Base-by-base conservation (phyloP, 2,888 invertebrate genomes). In the Chorisops tibialis region DNA sequence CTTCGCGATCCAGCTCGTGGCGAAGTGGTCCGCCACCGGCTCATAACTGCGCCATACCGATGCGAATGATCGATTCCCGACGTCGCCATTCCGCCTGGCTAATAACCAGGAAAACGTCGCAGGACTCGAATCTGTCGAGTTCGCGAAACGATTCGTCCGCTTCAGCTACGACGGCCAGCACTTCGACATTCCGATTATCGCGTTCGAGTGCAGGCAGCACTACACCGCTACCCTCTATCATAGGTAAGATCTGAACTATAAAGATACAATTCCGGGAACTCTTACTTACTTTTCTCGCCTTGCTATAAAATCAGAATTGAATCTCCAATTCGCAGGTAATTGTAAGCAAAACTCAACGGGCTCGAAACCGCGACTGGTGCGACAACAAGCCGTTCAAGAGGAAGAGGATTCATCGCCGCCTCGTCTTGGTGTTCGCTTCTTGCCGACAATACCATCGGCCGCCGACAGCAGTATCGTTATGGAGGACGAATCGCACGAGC, bases 91-190 rank as follows among this genome's bases (percentile, higher is more conserved):
- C 92, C 0, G 91, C 92, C 1, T 93, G 93, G 93, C 80, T 93
- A 64, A 89, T 93, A 22, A 91, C 93, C n/a, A 82, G 93, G 58
- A 94, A 94, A 79, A 91, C 93, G 0, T 93, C 92, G 11, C 93
- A 94, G 76, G 94, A 95, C 75, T 94, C 94, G 4, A 94, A 92
- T 78, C 79, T 94, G 67, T 93, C 92, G 49, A 92, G 90, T 70
- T 93, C 93, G 19, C 82, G 94, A 56, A 94, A 94, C 78, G 94
- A 95, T 77, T 94, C 93, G 12, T 92, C 92, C 0, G 92, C 92
- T 2, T 93, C 93, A 5, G 93, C 92, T 22, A 93, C 93, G 16
- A 93, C 93, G 1, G 93, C 92, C 48, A 91, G 91, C 71, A 94
- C 94, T 16, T 91, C 91, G 70, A 92, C 93, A 60, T 94, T 93